Evolutionary conservation across 2,113 vertebrate genomes (phyloP), one percentile per base, ranked within the genome.

Genomic region (Hylia prasina): DNA sequence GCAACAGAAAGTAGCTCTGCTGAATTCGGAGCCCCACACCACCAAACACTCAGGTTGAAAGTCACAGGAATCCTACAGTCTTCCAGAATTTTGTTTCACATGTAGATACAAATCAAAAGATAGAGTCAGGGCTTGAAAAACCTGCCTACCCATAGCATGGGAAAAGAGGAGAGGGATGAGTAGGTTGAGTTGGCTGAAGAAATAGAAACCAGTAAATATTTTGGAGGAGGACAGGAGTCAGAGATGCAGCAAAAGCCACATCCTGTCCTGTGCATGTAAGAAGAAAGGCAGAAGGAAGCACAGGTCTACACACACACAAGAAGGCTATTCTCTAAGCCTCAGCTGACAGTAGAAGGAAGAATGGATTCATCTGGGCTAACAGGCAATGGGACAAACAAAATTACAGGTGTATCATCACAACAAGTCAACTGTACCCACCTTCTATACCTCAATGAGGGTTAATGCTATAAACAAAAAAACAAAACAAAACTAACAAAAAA

Each of bases 1-100:
- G 51, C 44, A 87, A 68, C 30, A 84, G 24, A 53, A 47, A 35
- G 64, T 0, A 69, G 45, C 11, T 92, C 58, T 88, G 42, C 58
- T 33, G 30, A 83, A 86, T 0, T 1, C 40, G 51, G 65, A 61
- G 44, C 11, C 12, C 23, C 0, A 0, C 2, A 57, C 14, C 21
- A 35, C n/a, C 22, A n/a, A 2, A 2, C 25, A 47, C 4, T 13
- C 30, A 15, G 11, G n/a, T 37, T 77, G 31, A 44, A 78, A 87
- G 51, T 3, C 12, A 70, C 2, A 4, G 50, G 20, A 70, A 75
- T 48, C 28, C n/a, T 5, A 27, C 17, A 28, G 37, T 42, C 54
- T 35, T 65, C 39, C 56, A 93, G 19, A 50, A 70, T 30, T 87
- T 35, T 53, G 16, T 51, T 77, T 88, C 66, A 72, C 22, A 18